Evolutionary conservation across 2,888 invertebrate species (phyloP), one percentile per base, ranked within the genome.

Genomic region (Euphydryas editha): DNA sequence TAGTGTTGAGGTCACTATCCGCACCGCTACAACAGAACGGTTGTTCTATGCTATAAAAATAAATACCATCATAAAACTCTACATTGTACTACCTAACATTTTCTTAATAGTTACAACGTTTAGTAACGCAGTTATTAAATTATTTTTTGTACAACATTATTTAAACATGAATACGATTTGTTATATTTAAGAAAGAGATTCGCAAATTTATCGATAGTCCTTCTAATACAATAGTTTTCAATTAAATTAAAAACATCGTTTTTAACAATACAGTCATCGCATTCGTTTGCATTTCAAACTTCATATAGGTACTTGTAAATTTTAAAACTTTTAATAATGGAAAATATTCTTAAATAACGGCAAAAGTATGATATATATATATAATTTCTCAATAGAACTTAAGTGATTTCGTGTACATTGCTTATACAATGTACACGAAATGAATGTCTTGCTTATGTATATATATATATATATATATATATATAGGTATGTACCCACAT

Each of bases 191-290:
- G 39, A 18, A 11, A 51, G 36, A 46, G 18, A 36, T n/a, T 44
- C 46, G 49, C 30, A 49, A 30, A 58, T 47, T 58, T 54, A 55
- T 54, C 37, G 46, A 59, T 56, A 59, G 36, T 59, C 65, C 65
- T 65, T 59, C 59, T 59, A 55, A 65, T 15, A 47, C 36, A 54
- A 18, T 59, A 20, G 57, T 51, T 13, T 59, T 21, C 54, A 64
- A 64, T 64, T 59, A 59, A 17, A 44, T 44, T 54, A 59, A 59
- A 59, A 17, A 59, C 57, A 44, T 64, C 42, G 46, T 58, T 65
- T 59, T 54, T 30, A 44, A 21, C 59, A 44, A 59, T 59, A 55
- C 15, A 18, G 46, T 36, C 59, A 37, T 46, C 24, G 11, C 44
- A n/a, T 46, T 17, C 51, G 42, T 54, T 21, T 51, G 51, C 59